phyloP scores from a whole-genome alignment of 2,113 vertebrate genomes.

The Lepus europaeus region DNA sequence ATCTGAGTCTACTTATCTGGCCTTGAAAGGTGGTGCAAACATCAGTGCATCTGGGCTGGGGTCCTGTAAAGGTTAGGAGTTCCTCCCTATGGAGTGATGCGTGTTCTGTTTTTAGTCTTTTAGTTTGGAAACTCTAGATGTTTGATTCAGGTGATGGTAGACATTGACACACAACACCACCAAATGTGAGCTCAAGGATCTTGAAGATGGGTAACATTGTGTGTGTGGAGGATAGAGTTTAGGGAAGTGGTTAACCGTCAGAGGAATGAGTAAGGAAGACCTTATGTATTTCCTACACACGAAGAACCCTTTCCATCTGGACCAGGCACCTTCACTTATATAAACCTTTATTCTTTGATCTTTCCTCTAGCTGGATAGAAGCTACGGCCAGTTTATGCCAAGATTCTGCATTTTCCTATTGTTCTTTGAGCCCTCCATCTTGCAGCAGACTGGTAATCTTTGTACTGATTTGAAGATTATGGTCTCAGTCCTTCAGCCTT shows the following conservation, averaged over 20 bases:
- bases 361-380: constrained; percentile 12
- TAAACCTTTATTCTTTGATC: constrained; percentile 37
- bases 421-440: neutral
- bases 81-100: neutral
- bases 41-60: neutral
- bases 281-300: neutral
- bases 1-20: neutral
- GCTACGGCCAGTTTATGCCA: constrained; percentile 22
- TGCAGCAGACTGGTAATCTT: neutral
- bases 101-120: neutral
- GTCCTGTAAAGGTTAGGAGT: neutral
- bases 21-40: neutral
- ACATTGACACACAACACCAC: neutral
- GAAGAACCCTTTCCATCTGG: constrained; percentile 18
- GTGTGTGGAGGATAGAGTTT: neutral
- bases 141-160: neutral
- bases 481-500: constrained; percentile 23
- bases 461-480: neutral
- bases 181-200: neutral
- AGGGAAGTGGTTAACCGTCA: neutral
- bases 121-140: constrained; percentile 11
- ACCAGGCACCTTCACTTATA: neutral
- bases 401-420: constrained; percentile 25
- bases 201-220: neutral
- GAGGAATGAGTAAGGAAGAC: neutral